Conservation (phyloP, 2,888 invertebrate species). For the Conomelus anceps region DNA sequence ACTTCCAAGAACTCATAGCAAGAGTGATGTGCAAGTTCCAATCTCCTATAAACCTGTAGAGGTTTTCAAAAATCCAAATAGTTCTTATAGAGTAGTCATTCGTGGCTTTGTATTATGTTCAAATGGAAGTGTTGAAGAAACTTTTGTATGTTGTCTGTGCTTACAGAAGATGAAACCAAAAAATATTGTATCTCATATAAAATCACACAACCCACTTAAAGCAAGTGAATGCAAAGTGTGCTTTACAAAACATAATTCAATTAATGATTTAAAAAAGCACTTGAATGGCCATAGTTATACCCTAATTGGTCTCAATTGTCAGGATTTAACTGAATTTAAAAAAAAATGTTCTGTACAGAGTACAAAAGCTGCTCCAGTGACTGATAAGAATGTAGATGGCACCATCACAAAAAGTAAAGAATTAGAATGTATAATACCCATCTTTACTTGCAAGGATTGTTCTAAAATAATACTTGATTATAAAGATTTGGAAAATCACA, state of each 20-base stretch:
- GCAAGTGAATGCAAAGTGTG: background rate
- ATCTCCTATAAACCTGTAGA: background rate
- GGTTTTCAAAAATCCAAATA: background rate
- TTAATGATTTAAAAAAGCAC: background rate
- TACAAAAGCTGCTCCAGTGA: background rate
- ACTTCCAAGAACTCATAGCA: too few relatives aligned
- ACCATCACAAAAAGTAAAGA: background rate
- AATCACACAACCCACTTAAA: background rate
- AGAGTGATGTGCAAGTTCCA: background rate
- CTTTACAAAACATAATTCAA: background rate
- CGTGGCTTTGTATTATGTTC: background rate
- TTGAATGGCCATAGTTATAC: background rate
- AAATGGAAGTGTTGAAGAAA: background rate
- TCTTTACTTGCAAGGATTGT: background rate
- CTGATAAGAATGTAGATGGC: background rate
- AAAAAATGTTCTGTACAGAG: background rate
- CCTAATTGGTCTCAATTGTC: background rate
- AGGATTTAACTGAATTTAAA: background rate
- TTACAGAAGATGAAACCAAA: background rate
- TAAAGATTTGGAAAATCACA: background rate
- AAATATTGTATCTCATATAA: background rate
- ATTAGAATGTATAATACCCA: background rate
- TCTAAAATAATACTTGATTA: background rate
- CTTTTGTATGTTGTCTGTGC: background rate
- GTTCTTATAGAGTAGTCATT: background rate